These are phyloP conservation scores for Trachythela sp. DNA, from an alignment of 64 coral and sea anemone genomes.

Conservation along the genomic window DNA sequence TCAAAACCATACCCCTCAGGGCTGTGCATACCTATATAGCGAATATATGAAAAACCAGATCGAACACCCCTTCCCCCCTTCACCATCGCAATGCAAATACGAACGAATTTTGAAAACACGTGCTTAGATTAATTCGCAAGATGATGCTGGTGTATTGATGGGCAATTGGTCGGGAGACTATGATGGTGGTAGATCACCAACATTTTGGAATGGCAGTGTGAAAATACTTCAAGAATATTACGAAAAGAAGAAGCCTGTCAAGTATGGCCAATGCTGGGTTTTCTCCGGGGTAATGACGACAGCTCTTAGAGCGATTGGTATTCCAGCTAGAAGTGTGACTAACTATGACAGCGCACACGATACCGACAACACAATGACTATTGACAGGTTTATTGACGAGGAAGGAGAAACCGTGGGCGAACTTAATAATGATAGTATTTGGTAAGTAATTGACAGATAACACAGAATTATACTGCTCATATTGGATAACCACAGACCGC, in stretches of 20 bases:
- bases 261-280: conserved; percentile 83
- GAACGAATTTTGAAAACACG: too few relatives aligned
- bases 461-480: background rate
- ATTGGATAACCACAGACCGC: too few relatives aligned
- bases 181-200: conserved; percentile 22
- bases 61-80: too few relatives aligned
- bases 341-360: conserved; percentile 78
- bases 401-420: background rate
- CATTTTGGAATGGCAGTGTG: conserved; percentile 54
- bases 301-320: conserved; percentile 64
- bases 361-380: conserved; percentile 55
- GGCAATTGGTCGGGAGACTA: conserved; percentile 64
- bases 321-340: conserved; percentile 76
- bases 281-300: conserved; percentile 79
- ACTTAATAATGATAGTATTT: background rate
- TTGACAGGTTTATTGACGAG: conserved; percentile 25
- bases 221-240: conserved; percentile 53
- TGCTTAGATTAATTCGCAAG: background rate
- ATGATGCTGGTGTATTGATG: conserved; percentile 19
- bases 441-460: background rate
- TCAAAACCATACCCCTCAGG: too few relatives aligned
- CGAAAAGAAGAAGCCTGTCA: conserved; percentile 38
- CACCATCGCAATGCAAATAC: too few relatives aligned
- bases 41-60: too few relatives aligned
- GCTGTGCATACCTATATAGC: too few relatives aligned